Evolutionary conservation across 2,888 invertebrate genomes (phyloP).

Genomic region (Graphium colonna): DNA sequence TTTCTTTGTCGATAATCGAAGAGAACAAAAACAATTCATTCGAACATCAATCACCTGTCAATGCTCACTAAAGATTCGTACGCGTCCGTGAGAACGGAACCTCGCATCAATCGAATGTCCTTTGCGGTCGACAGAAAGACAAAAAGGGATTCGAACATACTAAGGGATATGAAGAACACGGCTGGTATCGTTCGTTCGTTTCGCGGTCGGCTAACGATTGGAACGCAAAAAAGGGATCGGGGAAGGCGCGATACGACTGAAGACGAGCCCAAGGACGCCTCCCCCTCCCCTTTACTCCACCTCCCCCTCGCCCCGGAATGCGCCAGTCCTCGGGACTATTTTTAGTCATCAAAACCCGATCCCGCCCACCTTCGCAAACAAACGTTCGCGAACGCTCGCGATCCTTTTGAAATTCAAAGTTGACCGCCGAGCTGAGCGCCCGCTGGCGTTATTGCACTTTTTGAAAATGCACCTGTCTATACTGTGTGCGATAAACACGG

Average conservation of each 20-base stretch:
- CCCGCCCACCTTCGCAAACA: conserved; percentile 48
- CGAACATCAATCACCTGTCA: neutral
- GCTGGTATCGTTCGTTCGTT: conserved; percentile 66
- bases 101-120: conserved; percentile 17
- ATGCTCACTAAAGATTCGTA: neutral
- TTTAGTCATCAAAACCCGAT: conserved; percentile 68
- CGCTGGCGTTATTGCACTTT: conserved; percentile 10
- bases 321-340: conserved; percentile 61
- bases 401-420: conserved; percentile 34
- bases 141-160: conserved; percentile 65
- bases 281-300: conserved; percentile 34
- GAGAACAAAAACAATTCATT: too few relatives aligned
- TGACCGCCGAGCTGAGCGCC: conserved; percentile 16
- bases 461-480: conserved; percentile 5
- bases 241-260: conserved; percentile 51
- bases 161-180: conserved; percentile 64
- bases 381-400: conserved; percentile 50
- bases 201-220: conserved; percentile 57
- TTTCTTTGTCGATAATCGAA: too few relatives aligned
- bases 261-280: conserved; percentile 62
- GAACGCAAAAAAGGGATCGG: conserved; percentile 74
- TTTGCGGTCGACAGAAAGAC: neutral
- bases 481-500: neutral
- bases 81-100: neutral
- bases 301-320: conserved; percentile 44